phyloP scores from a whole-genome alignment of 2,888 invertebrate genomes.

The Villa cingulata region DNA sequence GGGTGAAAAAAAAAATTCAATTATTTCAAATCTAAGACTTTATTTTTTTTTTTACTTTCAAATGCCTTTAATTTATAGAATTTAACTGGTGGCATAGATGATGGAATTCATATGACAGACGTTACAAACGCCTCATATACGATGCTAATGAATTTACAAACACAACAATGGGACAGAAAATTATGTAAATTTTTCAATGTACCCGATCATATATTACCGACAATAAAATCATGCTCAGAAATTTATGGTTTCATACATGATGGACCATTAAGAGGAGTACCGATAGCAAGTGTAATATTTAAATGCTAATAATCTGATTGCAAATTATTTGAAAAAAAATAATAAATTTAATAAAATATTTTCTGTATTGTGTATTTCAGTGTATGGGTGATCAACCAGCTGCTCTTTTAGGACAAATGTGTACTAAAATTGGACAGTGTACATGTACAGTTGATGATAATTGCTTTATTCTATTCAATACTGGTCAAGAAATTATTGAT shows the following conservation, averaged over 20 bases:
- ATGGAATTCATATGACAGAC: constrained; percentile 75
- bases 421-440: constrained; percentile 74
- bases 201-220: constrained; percentile 69
- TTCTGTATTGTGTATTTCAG: constrained; percentile 36
- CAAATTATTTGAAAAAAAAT: not conserved
- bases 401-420: constrained; percentile 83
- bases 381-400: constrained; percentile 93
- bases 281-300: constrained; percentile 83
- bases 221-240: constrained; percentile 83
- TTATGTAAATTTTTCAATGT: constrained; percentile 81
- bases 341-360: not conserved
- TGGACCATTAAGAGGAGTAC: constrained; percentile 62
- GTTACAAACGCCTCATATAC: constrained; percentile 95
- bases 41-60: constrained; percentile 6
- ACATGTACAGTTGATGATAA: constrained; percentile 94
- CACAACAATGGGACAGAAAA: constrained; percentile 79
- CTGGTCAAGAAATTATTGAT: constrained; percentile 63
- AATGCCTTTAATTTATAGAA: constrained; percentile 38
- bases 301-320: no score
- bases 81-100: constrained; percentile 43
- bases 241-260: constrained; percentile 69
- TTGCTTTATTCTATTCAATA: constrained; percentile 89
- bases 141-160: constrained; percentile 84
- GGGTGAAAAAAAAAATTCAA: constrained; percentile 43
- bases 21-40: not conserved